Evolutionary conservation across 2,113 vertebrate species (phyloP), one percentile per base, ranked within the genome.

Genomic region (Dascyllus trimaculatus): DNA sequence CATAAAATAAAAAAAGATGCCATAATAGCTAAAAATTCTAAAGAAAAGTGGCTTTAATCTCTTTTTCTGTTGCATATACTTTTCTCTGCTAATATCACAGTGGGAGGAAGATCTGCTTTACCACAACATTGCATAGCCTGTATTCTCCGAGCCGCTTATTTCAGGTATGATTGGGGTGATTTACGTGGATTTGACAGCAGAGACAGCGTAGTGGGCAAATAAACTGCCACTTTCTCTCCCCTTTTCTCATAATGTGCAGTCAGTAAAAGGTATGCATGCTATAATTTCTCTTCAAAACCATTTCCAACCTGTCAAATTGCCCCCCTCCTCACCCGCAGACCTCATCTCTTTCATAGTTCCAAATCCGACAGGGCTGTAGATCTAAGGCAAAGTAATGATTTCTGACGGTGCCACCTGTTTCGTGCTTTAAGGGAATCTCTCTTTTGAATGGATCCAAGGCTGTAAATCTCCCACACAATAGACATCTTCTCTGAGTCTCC

Each of bases 381-480:
- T 79, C 64, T 65, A 53, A 66, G 76, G 43, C 53, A 73, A 72
- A 82, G 22, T 71, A 71, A 71, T 73, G 35, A 79, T 73, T 76
- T 54, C 43, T 71, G 21, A 72, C 48, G 38, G 43, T 54, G 32
- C 57, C 25, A 29, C 71, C 57, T 67, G 71, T 79, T 86, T 70
- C 15, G 25, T 52, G 52, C 62, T 70, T 82, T 60, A 60, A 19
- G 53, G 61, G 59, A 85, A 81, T 59, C 29, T 62, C 26, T 68
- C 4, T 54, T 63, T 65, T 59, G 25, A 82, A 71, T 51, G 14
- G 68, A 60, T 18, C 54, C 51, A 63, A 72, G 82, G 79, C 79
- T 38, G 43, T 78, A 89, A 88, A 81, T 88, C 70, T 58, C 56
- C 80, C 21, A 63, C 59, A 11, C 2, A 29, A 19, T 4, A 7